Percentiles rank a stretch among this genome's conserved stretches.
Evolutionary conservation across 1,140 invertebrate species (phyloP).

Genomic region (Drosophila seguyi): DNA sequence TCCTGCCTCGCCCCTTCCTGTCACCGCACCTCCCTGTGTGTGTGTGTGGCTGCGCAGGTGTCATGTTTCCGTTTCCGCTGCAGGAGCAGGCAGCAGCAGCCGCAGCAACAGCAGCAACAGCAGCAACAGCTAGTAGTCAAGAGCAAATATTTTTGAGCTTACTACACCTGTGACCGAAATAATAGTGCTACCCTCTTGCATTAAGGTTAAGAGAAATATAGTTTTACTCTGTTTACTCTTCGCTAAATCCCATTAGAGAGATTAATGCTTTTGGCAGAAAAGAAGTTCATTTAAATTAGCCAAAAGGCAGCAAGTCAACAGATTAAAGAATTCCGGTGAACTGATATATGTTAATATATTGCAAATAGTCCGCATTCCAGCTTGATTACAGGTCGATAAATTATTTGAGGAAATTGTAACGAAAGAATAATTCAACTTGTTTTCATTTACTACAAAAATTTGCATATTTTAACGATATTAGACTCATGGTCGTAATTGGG

Average conservation of each 20-base stretch:
- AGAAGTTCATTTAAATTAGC: too few species aligned
- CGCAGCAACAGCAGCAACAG: constrained; percentile 1
- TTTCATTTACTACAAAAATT: too few species aligned
- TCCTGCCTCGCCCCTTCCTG: not conserved
- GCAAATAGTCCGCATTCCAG: not conserved
- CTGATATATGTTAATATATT: too few species aligned
- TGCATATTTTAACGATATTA: too few species aligned
- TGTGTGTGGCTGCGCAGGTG: constrained; percentile 66
- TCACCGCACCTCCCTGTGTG: constrained; percentile 17
- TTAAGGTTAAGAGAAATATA: not conserved
- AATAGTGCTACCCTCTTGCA: not conserved
- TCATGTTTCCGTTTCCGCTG: constrained; percentile 79
- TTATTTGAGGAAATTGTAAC: too few species aligned
- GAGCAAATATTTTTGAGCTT: constrained; percentile 73
- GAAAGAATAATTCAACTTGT: too few species aligned
- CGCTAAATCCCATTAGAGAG: too few species aligned
- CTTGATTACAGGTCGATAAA: not conserved
- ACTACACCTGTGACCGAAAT: constrained; percentile 6
- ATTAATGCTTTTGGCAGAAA: too few species aligned
- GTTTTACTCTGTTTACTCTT: not conserved
- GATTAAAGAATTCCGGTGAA: too few species aligned
- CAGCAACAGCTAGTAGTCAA: constrained; percentile 48
- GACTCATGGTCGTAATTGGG: too few species aligned
- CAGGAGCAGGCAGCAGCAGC: constrained; percentile 29
- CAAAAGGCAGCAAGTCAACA: too few species aligned